phyloP scores from a whole-genome alignment of 2,888 invertebrate genomes.

The Xestobium rufovillosum region DNA sequence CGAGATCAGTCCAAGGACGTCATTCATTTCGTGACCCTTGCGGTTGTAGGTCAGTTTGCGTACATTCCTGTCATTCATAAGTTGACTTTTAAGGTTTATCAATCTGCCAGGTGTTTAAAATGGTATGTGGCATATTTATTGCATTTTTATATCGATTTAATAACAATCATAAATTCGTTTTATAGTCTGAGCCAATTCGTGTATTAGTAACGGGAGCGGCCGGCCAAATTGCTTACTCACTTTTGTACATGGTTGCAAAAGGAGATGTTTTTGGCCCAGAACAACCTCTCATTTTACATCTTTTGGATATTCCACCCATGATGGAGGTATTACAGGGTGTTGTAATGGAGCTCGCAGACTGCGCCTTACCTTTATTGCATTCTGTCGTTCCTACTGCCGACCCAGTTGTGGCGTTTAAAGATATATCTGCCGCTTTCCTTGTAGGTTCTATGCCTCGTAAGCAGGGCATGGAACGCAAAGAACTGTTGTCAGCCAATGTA shows the following conservation, averaged over 20 bases:
- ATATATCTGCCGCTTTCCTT: slow-evolving; percentile 91
- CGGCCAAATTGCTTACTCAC: slow-evolving; percentile 97
- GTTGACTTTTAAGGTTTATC: too few species aligned
- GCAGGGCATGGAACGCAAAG: slow-evolving; percentile 98
- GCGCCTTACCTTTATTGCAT: slow-evolving; percentile 81
- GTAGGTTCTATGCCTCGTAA: slow-evolving; percentile 98
- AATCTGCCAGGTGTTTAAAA: too few species aligned
- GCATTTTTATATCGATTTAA: too few species aligned
- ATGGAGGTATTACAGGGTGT: slow-evolving; percentile 96
- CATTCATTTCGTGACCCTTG: too few species aligned
- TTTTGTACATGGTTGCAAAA: slow-evolving; percentile 89
- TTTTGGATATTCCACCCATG: slow-evolving; percentile 94
- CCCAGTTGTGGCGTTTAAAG: slow-evolving; percentile 87
- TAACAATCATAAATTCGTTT: too few species aligned
- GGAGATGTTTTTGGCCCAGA: slow-evolving; percentile 91
- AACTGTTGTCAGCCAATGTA: slow-evolving; percentile 93
- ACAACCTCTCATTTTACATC: slow-evolving; percentile 78
- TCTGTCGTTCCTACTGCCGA: slow-evolving; percentile 83
- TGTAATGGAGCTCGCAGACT: slow-evolving; percentile 94
- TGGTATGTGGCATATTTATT: too few species aligned
- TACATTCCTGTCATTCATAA: too few species aligned
- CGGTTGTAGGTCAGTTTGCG: too few species aligned
- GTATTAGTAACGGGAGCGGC: slow-evolving; percentile 98
- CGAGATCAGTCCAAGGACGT: too few species aligned
- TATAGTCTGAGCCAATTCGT: slow-evolving; percentile 75